These are phyloP conservation scores for Oriolus oriolus DNA, from an alignment of 2,113 vertebrate genomes.

Conservation along the genomic window DNA sequence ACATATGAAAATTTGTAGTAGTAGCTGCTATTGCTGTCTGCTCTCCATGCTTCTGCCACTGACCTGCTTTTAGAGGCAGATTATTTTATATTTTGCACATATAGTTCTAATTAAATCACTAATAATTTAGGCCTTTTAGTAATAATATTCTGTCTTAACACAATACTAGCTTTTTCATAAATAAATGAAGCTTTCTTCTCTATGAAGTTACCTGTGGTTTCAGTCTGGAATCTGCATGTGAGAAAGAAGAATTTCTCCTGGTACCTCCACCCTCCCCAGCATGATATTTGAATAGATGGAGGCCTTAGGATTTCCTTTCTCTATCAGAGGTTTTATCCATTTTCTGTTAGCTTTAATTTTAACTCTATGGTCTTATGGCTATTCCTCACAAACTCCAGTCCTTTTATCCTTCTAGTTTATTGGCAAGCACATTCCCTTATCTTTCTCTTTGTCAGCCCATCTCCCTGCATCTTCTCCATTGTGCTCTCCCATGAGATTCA, in stretches of 20 bases:
- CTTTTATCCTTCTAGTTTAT: not conserved
- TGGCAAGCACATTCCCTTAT: not conserved
- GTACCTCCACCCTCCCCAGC: not conserved
- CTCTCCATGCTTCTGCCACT: not conserved
- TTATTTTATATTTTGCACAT: not conserved
- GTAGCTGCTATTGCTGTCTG: not conserved
- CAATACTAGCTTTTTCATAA: not conserved
- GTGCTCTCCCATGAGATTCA: not conserved
- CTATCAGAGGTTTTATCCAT: not conserved
- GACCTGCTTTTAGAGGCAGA: not conserved
- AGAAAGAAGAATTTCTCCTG: not conserved
- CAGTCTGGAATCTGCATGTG: not conserved
- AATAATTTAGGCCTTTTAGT: not conserved
- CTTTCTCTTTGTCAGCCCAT: not conserved
- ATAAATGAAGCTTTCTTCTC: not conserved
- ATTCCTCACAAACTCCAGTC: not conserved
- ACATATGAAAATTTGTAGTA: not conserved
- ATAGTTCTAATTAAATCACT: not conserved
- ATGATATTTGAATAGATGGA: not conserved
- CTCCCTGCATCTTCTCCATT: not conserved
- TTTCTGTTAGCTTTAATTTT: not conserved
- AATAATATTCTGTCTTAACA: not conserved
- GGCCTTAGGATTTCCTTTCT: not conserved
- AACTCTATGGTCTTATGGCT: not conserved
- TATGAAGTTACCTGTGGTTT: not conserved